Base-by-base conservation (phyloP, 2,113 vertebrate genomes). In the Pedetes capensis region DNA sequence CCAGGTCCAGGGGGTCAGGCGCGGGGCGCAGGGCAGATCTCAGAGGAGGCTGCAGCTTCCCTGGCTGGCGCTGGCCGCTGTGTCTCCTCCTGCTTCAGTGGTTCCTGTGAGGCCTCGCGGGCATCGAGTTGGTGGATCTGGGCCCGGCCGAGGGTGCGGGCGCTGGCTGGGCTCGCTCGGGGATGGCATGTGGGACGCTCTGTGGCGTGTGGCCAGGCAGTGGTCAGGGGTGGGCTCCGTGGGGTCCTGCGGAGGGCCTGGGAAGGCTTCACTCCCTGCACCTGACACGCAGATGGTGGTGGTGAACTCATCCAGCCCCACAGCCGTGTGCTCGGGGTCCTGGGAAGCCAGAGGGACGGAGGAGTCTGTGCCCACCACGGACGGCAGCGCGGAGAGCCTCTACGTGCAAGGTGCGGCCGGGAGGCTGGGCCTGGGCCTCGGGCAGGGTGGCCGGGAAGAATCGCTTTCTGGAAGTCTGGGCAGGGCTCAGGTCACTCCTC, bases 341-440 rank as follows among this genome's bases (percentile, higher is more conserved):
- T 99, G 99, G 99, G 99, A 99, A 32, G 89, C 98, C 27, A 98
- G 98, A 93, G 98, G 98, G 10, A 97, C 98, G 91, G 99, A 99
- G 53, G 99, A 99, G 93, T 97, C 98, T 1, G 98, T 98, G 42
- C 79, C 97, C 1, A 44, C 98, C 10, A 99, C 98, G 1, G 99
- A 99, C 4, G 98, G 98, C 92, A 99, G 99, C 51, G 99, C 98
- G 18, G 99, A 99, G 96, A 99, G 99, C 92, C 99, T 99, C 29
- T 99, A 99, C 39, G 94, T 99, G 94, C 99, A 99, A 98, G 99
- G 99, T 99, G 94, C 89, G 6, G 64, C 61, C n/a, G n/a, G n/a
- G 51, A 3, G 10, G 1, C 2, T 25, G 0, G 1, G 47, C 53
- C 44, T 3, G 0, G 2, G 25, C 13, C 22, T 1, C 27, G 71